A percentile compares a stretch with the other conserved stretches of the same genome.
Evolutionary conservation across 2,113 vertebrate genomes (phyloP).

Genomic region (Boulengeromyrus knoepffleri): DNA sequence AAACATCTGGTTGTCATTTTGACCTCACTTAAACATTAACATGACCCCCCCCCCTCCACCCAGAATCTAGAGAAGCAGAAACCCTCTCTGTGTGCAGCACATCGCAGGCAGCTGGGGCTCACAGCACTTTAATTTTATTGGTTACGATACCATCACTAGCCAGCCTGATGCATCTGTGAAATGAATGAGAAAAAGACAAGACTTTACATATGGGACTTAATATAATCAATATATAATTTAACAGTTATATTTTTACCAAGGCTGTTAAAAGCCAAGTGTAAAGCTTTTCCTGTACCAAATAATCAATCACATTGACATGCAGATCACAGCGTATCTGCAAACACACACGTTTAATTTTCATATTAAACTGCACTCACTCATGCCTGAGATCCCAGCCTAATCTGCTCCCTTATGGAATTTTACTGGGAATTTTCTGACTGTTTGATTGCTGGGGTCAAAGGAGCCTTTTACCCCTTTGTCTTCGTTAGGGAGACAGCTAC

Average conservation of each 20-base stretch:
- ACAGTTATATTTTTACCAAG: not conserved
- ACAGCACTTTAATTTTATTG: not conserved
- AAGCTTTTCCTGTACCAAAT: not conserved
- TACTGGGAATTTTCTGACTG: slow-evolving; percentile 46
- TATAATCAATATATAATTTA: not conserved
- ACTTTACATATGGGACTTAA: not conserved
- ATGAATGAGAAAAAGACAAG: not conserved
- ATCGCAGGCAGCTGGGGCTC: not conserved
- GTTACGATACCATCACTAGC: not conserved
- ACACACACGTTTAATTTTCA: not conserved
- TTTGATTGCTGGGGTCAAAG: slow-evolving; percentile 41
- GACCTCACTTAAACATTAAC: not conserved
- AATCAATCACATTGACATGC: not conserved
- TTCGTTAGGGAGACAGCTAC: slow-evolving; percentile 53
- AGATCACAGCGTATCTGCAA: not conserved
- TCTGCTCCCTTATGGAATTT: slow-evolving; percentile 50
- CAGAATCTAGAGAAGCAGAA: not conserved
- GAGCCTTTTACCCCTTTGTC: slow-evolving; percentile 50
- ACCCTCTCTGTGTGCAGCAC: not conserved
- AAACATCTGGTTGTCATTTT: slow-evolving; percentile 24
- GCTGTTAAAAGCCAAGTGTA: not conserved
- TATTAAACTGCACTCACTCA: not conserved
- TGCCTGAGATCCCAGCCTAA: slow-evolving; percentile 28
- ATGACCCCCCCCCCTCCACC: not conserved
- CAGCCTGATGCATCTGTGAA: not conserved